Base-by-base conservation (phyloP, 2,113 vertebrate genomes). In the Microtus montanus region DNA sequence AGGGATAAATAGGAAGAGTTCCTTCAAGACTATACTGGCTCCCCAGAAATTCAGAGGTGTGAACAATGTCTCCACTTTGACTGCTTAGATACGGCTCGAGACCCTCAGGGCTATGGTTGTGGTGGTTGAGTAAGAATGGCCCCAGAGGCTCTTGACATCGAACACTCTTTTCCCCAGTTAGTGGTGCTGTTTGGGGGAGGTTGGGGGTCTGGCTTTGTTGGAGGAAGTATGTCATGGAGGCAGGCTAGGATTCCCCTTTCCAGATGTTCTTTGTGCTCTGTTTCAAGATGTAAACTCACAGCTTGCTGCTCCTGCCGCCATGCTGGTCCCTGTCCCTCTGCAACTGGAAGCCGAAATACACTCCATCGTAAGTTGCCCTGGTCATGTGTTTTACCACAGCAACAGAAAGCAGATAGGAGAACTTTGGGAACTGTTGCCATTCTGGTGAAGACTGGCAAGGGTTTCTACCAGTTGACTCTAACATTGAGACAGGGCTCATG, bases 1-100 rank as follows among this genome's bases (percentile, higher is more conserved):
- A 88, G n/a, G 38, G 30, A 61, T 95, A 70, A 90, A 89, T 24
- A 89, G 80, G 28, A 94, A 79, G 22, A 80, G 68, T 70, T 88
- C 20, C 47, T 83, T 94, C 22, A 82, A 35, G 22, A 78, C 54
- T 82, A 54, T 78, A 47, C 7, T 75, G 68, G 13, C 61, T 84
- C 95, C 77, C 52, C 49, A 86, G 61, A 90, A 90, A 86, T 44
- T n/a, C 20, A 91, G 26, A 52, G 26, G 15, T 61, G 1, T 91
- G 7, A 83, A 52, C 20, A 70, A 3, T 33, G 70, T 35, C 3
- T 79, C 12, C 24, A 28, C 28, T 77, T 61, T 73, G 84, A 22
- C 94, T 89, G 47, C n/a, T 79, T 58, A 26, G 68, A 80, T 15
- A 33, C 26, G 14, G n/a, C 11, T 64, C 85, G 9, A 75, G 52